phyloP scores from a whole-genome alignment of 2,888 invertebrate genomes.

The Augochlorella aurata region DNA sequence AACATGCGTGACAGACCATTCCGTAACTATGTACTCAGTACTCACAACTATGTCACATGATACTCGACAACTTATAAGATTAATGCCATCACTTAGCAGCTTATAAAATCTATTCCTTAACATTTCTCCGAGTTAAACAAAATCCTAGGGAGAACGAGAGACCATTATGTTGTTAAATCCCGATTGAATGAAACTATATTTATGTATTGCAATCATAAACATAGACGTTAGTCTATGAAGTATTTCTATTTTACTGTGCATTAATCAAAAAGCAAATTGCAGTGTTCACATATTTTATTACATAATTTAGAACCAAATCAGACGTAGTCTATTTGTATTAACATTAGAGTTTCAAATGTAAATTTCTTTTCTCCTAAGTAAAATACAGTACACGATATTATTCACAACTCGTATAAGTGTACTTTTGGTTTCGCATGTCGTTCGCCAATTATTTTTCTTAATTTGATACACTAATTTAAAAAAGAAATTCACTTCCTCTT shows the following conservation, averaged over 20 bases:
- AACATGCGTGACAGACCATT: constrained; percentile 73
- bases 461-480: constrained; percentile 12
- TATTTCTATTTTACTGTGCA: constrained; percentile 39
- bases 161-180: constrained; percentile 23
- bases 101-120: constrained; percentile 58
- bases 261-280: constrained; percentile 33
- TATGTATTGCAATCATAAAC: constrained; percentile 34
- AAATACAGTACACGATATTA: constrained; percentile 22
- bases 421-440: constrained; percentile 1
- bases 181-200: constrained; percentile 44
- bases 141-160: constrained; percentile 25
- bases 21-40: constrained; percentile 72
- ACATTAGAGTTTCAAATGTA: constrained; percentile 9
- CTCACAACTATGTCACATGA: constrained; percentile 71
- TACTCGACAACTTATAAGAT: constrained; percentile 69
- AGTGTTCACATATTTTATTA: constrained; percentile 15
- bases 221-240: constrained; percentile 36
- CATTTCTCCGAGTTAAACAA: constrained; percentile 27
- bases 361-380: constrained; percentile 3
- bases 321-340: not conserved
- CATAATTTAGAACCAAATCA: constrained; percentile 14
- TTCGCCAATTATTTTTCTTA: constrained; percentile 6
- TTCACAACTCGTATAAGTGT: constrained; percentile 18
- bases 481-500: constrained; percentile 1
- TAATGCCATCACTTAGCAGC: constrained; percentile 59